Base-by-base conservation (phyloP, 2,113 vertebrate genomes). In the Haemorhous mexicanus region DNA sequence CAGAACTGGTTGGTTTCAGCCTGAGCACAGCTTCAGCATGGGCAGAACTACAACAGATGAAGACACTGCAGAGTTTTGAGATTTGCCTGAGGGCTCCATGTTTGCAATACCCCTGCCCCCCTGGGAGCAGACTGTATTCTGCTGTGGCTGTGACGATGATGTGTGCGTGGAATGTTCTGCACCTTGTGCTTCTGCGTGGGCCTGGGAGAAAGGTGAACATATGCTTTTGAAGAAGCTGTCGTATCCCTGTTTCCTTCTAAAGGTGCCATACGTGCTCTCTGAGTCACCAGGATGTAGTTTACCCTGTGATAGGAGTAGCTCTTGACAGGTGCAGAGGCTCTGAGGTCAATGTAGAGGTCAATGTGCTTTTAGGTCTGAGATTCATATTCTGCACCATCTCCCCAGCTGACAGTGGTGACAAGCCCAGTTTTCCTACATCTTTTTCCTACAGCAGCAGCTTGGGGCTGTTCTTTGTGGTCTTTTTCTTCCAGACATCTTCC, bases 201-300 rank as follows among this genome's bases (percentile, higher is more conserved):
- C 8, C 6, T 58, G 84, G 82, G 90, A 93, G 87, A 95, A 96
- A 96, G 96, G 94, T 95, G 90, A 96, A 87, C 95, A 96, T 95
- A 96, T 91, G 94, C 20, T 96, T 91, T 79, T 91, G 82, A 73
- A 91, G 81, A 76, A 85, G 94, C 41, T 94, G 92, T 69, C 0
- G 1, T 46, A 64, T 79, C 78, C 44, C 49, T 69, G 37, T 62
- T 91, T 82, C 69, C 87, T 93, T 82, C 62, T 76, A 23, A 82
- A 91, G 72, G 84, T 79, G 66, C 87, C 90, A 83, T 87, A 87
- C 79, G 90, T 0, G 5, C 58, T 84, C 26, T 91, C 87, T 96
- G 95, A 96, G 62, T 95, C 94, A 90, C 37, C 2, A 6, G 84
- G 53, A 72, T 0, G 0, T 44, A 58, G 56, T 59, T 91, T 78